Evolutionary conservation across 2,113 vertebrate species (phyloP), one percentile per base, ranked within the genome.

Genomic region (Chaenogobius annularis): DNA sequence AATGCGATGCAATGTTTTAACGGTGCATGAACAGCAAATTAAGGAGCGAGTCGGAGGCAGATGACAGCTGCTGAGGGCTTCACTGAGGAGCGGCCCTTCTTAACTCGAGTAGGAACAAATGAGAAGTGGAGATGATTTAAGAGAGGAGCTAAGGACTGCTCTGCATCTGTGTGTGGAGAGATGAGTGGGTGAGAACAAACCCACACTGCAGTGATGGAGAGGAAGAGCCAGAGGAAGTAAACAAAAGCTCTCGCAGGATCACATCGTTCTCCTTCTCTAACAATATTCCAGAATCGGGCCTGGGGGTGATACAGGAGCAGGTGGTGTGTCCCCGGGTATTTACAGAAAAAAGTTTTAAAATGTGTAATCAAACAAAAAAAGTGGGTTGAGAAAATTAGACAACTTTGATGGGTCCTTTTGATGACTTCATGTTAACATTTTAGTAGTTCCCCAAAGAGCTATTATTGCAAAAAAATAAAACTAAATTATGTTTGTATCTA

Each of bases 61-160:
- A 84, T 74, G 80, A 80, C 81, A 83, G 76, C 79, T 74, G 75
- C 83, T 79, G 69, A 86, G 68, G 80, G 87, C 70, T 84, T 83
- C 80, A 72, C 79, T 87, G 84, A 83, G 68, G 79, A 84, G 83
- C 72, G 74, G 83, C 81, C 89, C 73, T 80, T 84, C 78, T 89
- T 84, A 84, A 82, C 84, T 74, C 74, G 68, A 87, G 81, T 79
- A 85, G 80, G 82, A 89, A 80, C 67, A 78, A 73, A 80, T 78
- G 69, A 70, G 84, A 82, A 5, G 64, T 83, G 68, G 69, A 78
- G 75, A 68, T 55, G 72, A 85, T 86, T 85, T 86, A 85, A 78
- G 83, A 83, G 83, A 78, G 69, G 52, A 78, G 77, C 73, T 69
- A 70, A 61, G 47, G 58, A 83, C 72, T 59, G 55, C 15, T 54